These are phyloP conservation scores for Marisa cornuarietis DNA, from an alignment of 1,140 invertebrate genomes.

Conservation along the genomic window DNA sequence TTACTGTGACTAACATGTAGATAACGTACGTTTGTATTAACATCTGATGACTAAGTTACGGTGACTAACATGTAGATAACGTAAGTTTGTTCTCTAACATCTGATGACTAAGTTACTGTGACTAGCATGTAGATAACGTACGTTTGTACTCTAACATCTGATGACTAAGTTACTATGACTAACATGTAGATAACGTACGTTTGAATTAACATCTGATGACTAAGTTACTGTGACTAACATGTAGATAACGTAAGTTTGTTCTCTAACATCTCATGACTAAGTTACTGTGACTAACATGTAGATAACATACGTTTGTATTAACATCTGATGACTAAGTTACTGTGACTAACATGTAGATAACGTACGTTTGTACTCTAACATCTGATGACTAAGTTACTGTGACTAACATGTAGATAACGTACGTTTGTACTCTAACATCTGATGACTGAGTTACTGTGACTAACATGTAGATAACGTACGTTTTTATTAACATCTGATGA, in stretches of 20 bases:
- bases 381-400: too few relatives aligned
- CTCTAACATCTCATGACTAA: too few relatives aligned
- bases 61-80: constrained; percentile 16
- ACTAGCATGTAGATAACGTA: constrained; percentile 28
- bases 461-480: constrained; percentile 31
- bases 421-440: not conserved
- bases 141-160: not conserved
- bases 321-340: too few relatives aligned
- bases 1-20: not conserved
- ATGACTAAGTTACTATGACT: too few relatives aligned
- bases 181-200: constrained; percentile 31
- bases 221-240: too few relatives aligned
- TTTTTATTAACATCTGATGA: too few relatives aligned
- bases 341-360: constrained; percentile 17
- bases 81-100: constrained; percentile 13
- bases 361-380: constrained; percentile 17
- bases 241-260: constrained; percentile 32
- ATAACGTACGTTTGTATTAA: constrained; percentile 29
- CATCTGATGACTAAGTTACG: too few relatives aligned
- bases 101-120: too few relatives aligned
- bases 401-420: constrained; percentile 28
- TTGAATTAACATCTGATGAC: too few relatives aligned
- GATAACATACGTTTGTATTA: constrained; percentile 31
- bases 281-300: not conserved
- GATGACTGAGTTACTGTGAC: too few relatives aligned